phyloP scores from a whole-genome alignment of 2,797 vertebrate species.

The Rhabdomys pumilio region DNA sequence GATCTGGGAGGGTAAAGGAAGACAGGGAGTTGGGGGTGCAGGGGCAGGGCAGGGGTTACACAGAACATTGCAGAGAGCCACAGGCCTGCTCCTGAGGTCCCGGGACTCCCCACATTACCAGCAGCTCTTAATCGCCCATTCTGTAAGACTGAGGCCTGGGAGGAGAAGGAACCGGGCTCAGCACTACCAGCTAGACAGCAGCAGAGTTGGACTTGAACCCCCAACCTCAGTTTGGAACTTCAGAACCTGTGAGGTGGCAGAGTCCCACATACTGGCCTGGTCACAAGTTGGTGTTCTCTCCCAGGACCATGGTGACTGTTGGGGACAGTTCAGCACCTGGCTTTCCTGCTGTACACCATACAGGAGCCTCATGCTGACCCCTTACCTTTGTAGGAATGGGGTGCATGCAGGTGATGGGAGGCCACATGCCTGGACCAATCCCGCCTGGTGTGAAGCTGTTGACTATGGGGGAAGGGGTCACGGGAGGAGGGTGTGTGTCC shows the following conservation, averaged over 20 bases:
- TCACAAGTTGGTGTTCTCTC: not conserved
- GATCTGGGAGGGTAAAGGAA: not conserved
- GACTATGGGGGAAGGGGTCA: not conserved
- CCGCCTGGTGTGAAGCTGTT: not conserved
- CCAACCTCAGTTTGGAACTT: not conserved
- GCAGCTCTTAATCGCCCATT: not conserved
- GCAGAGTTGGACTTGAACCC: not conserved
- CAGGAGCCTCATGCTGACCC: not conserved
- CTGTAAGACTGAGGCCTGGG: not conserved
- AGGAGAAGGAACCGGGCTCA: not conserved
- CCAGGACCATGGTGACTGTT: not conserved
- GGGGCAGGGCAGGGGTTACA: not conserved
- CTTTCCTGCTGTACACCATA: not conserved
- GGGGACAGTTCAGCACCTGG: not conserved
- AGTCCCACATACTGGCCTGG: not conserved
- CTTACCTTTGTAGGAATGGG: not conserved
- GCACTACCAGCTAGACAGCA: not conserved
- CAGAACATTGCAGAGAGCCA: not conserved
- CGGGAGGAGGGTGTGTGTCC: not conserved
- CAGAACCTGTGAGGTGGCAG: not conserved
- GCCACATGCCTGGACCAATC: accelerated
- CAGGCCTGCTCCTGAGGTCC: not conserved
- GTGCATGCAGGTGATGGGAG: not conserved
- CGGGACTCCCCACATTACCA: not conserved
- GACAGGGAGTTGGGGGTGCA: too few relatives aligned